Base-by-base conservation (phyloP, 2,797 vertebrate species). In the Paratrypauchen microcephalus region DNA sequence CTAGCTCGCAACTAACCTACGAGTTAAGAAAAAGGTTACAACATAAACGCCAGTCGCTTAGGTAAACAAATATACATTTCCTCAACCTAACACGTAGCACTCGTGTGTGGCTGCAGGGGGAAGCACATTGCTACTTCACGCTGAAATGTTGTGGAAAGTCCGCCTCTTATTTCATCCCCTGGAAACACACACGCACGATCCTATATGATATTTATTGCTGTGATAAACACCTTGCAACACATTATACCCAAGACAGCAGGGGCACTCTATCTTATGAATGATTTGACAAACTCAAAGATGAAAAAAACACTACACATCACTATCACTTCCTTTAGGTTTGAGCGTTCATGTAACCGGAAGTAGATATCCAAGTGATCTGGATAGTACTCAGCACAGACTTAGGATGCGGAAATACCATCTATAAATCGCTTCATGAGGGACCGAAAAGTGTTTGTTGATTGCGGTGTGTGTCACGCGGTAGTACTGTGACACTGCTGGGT, bases 381-480 rank as follows among this genome's bases (percentile, higher is more conserved):
- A 90, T 87, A 0, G 26, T n/a, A 30, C 0, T 1, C 3, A 18
- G 48, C 16, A 52, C 18, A 52, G 6, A n/a, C 48, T 18, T n/a
- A 19, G 26, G 2, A 36, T 7, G 3, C 6, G 5, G 18, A 6
- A 16, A 0, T 6, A 0, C 71, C 8, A 66, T 16, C 56, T 89
- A 5, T 8, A 86, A 62, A 88, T 91, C 87, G 65, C 54, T n/a
- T 69, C 2, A 8, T 0, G 5, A 23, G 70, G 39, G 13, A 70
- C 69, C 50, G 61, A 76, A 71, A 75, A 64, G 36, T 2, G 65
- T 62, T 60, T 69, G 63, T 68, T 68, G 81, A 83, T 73, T 52
- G 74, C 50, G 77, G 68, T 2, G 0, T 41, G 75, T 86, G 89
- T 94, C 93, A 94, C 92, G 92, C 83, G 92, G 64, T 71, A 78